Evolutionary conservation across 2,113 vertebrate species (phyloP).

Genomic region (Phalacrocorax carbo): DNA sequence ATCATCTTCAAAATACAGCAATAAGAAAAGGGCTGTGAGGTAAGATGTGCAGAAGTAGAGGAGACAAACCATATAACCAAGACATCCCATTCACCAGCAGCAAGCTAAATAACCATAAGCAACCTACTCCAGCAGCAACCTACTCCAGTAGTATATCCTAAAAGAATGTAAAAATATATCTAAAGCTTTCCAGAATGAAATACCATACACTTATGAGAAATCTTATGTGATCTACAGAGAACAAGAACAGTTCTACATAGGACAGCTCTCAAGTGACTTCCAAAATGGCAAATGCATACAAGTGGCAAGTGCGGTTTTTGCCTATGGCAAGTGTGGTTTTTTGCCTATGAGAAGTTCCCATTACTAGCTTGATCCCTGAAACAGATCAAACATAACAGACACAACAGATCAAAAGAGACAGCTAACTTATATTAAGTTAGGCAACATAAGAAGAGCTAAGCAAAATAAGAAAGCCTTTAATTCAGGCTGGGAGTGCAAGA

Average conservation of each 20-base stretch:
- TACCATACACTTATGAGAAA: neutral
- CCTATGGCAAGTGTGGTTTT: neutral
- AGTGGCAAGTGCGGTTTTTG: neutral
- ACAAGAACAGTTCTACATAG: neutral
- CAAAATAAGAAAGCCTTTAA: neutral
- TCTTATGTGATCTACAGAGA: neutral
- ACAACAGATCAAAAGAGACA: neutral
- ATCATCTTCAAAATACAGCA: neutral
- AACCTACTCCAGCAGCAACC: neutral
- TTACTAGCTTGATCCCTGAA: neutral
- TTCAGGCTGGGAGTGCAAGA: neutral
- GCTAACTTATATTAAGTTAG: neutral
- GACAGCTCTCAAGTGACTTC: neutral
- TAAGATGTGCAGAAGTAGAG: neutral
- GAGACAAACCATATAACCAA: neutral
- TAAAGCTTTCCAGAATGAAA: neutral
- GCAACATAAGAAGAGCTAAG: neutral
- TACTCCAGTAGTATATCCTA: neutral
- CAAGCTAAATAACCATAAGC: neutral
- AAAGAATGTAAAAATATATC: neutral
- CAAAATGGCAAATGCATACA: neutral
- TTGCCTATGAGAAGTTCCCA: neutral
- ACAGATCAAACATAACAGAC: neutral
- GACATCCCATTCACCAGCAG: neutral
- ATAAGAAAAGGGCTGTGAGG: neutral